phyloP scores from a whole-genome alignment of 2,113 vertebrate species.

The Xenus cinereus region DNA sequence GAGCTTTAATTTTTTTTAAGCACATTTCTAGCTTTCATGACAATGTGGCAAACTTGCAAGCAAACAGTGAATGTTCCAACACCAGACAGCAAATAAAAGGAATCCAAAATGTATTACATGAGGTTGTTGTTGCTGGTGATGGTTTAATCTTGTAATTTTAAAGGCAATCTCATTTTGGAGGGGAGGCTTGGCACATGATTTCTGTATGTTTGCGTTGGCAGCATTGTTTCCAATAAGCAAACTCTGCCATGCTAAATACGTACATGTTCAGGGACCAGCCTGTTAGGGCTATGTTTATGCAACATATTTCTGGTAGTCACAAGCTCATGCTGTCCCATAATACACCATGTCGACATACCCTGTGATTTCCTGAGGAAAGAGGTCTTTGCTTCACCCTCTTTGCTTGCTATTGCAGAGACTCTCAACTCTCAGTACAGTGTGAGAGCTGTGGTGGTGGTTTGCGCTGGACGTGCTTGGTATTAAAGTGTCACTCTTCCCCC shows the following conservation, averaged over 20 bases:
- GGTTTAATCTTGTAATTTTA: neutral
- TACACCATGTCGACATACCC: neutral
- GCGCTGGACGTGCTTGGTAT: neutral
- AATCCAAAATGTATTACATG: neutral
- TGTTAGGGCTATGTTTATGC: neutral
- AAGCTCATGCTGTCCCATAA: neutral
- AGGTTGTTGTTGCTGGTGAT: fast-evolving
- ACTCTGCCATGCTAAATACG: neutral
- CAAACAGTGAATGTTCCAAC: neutral
- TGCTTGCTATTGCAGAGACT: neutral
- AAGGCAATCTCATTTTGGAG: neutral
- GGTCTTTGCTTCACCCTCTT: neutral
- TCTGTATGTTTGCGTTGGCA: neutral
- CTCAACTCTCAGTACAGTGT: neutral
- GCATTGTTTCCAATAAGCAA: neutral
- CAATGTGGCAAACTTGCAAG: neutral
- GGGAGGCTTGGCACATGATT: neutral
- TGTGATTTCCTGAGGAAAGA: neutral
- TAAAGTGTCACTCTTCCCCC: neutral
- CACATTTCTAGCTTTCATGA: neutral
- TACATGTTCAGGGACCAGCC: neutral
- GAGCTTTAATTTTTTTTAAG: neutral
- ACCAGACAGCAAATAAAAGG: neutral
- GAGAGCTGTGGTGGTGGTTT: neutral
- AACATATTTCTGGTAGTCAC: neutral